phyloP scores from a whole-genome alignment of 53 echinoderm and acorn worm genomes.

The Hippasteria phrygiana region DNA sequence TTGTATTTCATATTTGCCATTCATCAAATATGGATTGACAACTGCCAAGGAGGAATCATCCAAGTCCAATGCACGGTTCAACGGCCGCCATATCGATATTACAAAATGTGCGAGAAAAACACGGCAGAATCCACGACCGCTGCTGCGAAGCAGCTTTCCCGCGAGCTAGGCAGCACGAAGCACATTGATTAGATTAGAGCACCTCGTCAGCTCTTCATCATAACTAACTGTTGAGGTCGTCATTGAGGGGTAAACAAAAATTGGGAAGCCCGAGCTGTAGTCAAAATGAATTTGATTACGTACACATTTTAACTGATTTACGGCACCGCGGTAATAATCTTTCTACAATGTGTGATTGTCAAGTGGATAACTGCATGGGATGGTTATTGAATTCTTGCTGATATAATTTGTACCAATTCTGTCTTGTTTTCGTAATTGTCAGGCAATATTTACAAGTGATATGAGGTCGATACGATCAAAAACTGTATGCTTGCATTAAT shows the following conservation, averaged over 20 bases:
- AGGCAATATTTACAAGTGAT: not conserved
- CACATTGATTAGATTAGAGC: conserved; percentile 46
- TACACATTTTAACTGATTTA: conserved; percentile 36
- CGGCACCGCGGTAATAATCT: conserved; percentile 7
- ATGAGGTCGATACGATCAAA: not conserved
- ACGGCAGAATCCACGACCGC: not conserved
- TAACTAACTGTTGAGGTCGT: conserved; percentile 54
- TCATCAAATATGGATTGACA: conserved; percentile 20
- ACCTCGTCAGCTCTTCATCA: conserved; percentile 34
- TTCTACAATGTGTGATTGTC: not conserved
- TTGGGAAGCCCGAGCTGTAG: not conserved
- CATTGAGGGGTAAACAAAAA: not conserved
- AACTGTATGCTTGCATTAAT: no score
- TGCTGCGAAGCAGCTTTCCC: not conserved
- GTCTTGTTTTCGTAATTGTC: conserved; percentile 6
- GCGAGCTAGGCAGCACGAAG: not conserved
- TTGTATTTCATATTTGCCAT: conserved; percentile 19
- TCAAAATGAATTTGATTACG: conserved; percentile 46
- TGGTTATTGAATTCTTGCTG: conserved; percentile 3
- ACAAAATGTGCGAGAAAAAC: not conserved
- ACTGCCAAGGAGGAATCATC: conserved; percentile 9
- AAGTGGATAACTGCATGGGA: conserved; percentile 14
- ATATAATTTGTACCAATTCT: conserved; percentile 30
- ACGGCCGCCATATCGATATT: conserved; percentile 44
- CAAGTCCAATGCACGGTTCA: conserved; percentile 38